These are phyloP conservation scores for Lycocorax pyrrhopterus DNA, from an alignment of 2,113 vertebrate species.

Conservation along the genomic window DNA sequence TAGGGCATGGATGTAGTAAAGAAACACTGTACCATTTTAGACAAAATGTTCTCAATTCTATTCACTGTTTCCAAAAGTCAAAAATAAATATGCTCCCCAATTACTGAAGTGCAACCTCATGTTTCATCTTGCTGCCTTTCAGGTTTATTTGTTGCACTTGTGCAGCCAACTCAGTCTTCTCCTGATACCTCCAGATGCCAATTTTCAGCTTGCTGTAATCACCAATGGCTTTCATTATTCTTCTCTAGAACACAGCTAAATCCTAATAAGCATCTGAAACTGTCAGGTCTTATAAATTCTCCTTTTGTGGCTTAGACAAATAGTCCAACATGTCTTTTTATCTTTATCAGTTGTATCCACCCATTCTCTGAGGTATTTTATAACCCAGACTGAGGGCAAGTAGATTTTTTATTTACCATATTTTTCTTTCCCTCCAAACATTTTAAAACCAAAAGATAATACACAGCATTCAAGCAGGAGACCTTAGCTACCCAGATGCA, in stretches of 20 bases:
- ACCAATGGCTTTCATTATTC: background rate
- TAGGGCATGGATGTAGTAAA: background rate
- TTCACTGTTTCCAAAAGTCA: background rate
- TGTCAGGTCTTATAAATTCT: background rate
- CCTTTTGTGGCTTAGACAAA: background rate
- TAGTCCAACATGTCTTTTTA: background rate
- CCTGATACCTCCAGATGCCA: background rate
- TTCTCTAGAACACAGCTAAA: background rate
- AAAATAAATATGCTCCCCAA: background rate
- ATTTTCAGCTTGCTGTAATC: background rate
- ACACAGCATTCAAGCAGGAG: background rate
- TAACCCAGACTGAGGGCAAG: background rate
- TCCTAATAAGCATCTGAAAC: background rate
- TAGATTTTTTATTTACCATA: background rate
- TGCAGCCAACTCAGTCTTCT: background rate
- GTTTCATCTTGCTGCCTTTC: background rate
- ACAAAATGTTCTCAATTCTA: background rate
- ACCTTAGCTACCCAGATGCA: background rate
- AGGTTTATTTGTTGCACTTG: background rate
- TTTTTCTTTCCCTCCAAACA: background rate
- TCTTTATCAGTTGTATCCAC: background rate
- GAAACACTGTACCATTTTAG: background rate
- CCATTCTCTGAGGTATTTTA: background rate
- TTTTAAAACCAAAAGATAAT: background rate
- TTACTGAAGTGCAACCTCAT: background rate